These are phyloP conservation scores for Manduca sexta DNA, from an alignment of 1,140 invertebrate species.

Conservation along the genomic window DNA sequence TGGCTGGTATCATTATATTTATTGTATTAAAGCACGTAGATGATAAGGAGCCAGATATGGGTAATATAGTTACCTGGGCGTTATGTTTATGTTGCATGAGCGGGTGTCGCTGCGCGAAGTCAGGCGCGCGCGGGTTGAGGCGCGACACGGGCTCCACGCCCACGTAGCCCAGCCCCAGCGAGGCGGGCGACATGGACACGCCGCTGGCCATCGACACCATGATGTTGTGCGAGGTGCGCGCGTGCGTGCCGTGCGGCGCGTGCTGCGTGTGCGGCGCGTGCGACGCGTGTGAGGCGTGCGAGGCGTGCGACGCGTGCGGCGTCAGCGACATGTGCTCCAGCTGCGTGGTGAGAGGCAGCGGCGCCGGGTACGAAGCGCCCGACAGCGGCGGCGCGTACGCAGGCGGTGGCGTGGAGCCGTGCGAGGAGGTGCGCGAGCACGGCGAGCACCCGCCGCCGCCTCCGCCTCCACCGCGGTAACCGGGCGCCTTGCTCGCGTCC, in stretches of 20 bases:
- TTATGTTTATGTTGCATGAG: constrained; percentile 68
- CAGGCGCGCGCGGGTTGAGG: constrained; percentile 90
- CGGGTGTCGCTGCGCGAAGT: constrained; percentile 76
- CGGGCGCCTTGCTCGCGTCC: constrained; percentile 86
- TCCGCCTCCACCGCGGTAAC: constrained; percentile 77
- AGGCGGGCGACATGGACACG: constrained; percentile 35
- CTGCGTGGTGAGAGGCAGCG: constrained; percentile 12
- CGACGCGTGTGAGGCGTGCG: constrained; percentile 18
- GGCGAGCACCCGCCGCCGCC: constrained; percentile 49
- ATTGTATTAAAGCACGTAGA: too few species aligned
- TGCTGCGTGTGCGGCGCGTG: too few species aligned
- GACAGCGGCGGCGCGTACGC: constrained; percentile 28
- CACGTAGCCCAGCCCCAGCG: constrained; percentile 39
- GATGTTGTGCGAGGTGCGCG: constrained; percentile 1
- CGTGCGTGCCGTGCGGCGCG: constrained; percentile 18
- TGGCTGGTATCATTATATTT: too few species aligned
- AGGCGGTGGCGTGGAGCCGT: constrained; percentile 54
- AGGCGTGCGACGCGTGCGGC: constrained; percentile 26
- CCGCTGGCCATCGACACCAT: constrained; percentile 59
- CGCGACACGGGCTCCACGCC: constrained; percentile 77
- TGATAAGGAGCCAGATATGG: too few species aligned
- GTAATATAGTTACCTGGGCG: constrained; percentile 40
- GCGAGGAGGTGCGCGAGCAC: constrained; percentile 56
- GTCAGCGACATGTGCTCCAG: constrained; percentile 35
- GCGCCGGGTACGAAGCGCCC: constrained; percentile 29